Percentiles rank a stretch among this genome's conserved stretches.
phyloP scores from a whole-genome alignment of 2,113 vertebrate genomes.

The Pituophis catenifer region DNA sequence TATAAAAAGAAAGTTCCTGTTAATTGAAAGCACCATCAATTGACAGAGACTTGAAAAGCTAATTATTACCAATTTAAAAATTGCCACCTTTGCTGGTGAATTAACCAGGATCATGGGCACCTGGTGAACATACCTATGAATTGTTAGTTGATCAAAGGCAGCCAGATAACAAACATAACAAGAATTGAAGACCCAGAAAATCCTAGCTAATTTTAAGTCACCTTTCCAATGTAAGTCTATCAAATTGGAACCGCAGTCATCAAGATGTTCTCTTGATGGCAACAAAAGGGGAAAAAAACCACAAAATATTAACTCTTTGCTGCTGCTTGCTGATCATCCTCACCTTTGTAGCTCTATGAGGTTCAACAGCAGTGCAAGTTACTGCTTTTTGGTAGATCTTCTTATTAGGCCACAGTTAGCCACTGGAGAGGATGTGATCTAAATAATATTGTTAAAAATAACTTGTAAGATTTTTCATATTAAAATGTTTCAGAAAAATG shows the following conservation, averaged over 20 bases:
- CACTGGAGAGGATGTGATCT: neutral
- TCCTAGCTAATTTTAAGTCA: neutral
- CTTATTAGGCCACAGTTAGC: neutral
- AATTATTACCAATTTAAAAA: constrained; percentile 50
- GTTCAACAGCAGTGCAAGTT: neutral
- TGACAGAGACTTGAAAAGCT: constrained; percentile 57
- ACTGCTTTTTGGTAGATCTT: neutral
- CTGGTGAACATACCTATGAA: neutral
- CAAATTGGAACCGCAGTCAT: neutral
- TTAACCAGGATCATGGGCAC: constrained; percentile 16
- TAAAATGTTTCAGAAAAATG: neutral
- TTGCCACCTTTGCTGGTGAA: constrained; percentile 28
- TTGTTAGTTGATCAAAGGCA: constrained; percentile 36
- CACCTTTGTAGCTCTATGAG: neutral
- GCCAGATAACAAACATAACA: neutral
- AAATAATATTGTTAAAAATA: neutral
- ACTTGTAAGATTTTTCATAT: neutral
- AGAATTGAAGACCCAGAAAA: neutral
- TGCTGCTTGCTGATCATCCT: neutral
- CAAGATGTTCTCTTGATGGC: neutral
- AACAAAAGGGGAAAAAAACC: neutral
- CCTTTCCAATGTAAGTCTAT: neutral
- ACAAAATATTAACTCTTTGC: neutral
- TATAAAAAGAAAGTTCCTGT: constrained; percentile 56
- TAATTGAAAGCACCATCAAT: constrained; percentile 41